Evolutionary conservation across 2,113 vertebrate genomes (phyloP), one percentile per base, ranked within the genome.

Genomic region (Macrotus californicus): DNA sequence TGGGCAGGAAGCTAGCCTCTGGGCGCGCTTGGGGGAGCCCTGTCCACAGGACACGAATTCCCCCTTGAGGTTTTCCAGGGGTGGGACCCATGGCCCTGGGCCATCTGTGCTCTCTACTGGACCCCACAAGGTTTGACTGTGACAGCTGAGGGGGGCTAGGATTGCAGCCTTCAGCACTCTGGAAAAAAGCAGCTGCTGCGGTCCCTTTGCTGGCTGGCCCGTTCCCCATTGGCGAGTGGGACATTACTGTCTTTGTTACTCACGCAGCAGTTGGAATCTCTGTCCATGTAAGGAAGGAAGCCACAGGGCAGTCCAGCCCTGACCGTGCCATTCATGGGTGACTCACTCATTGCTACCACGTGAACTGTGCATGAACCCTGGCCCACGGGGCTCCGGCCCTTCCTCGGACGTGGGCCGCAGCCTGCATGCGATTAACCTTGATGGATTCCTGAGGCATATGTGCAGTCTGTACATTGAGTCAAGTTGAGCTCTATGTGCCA

Each of bases 201-300:
- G 96, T 87, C n/a, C 92, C 96, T 96, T 67, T 56, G 96, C 94
- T 88, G 2, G 9, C 92, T 39, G 82, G 94, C 80, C 82, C 41
- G 86, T 34, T 43, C 94, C 90, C 96, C 93, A 43, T 11, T 82
- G 96, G 95, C n/a, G 22, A 89, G 91, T 5, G 94, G 97, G 96
- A 96, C 97, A 96, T 97, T 91, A 93, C 86, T 75, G 96, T 72
- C 97, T 97, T 96, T 96, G 97, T 96, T 95, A 91, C 94, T 96
- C 96, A 93, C 7, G 5, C 91, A 73, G 97, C 97, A 88, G 96
- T 93, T 95, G 97, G 97, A 96, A 95, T 95, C 97, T 95, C 96
- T 96, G 95, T 59, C 97, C 96, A 91, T 97, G 90, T 97, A 96
- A 97, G 97, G 97, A 97, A 97, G 96, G 97, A 81, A 96, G 94